Evolutionary conservation across 2,113 vertebrate species (phyloP).

Genomic region (Nycticebus coucang): DNA sequence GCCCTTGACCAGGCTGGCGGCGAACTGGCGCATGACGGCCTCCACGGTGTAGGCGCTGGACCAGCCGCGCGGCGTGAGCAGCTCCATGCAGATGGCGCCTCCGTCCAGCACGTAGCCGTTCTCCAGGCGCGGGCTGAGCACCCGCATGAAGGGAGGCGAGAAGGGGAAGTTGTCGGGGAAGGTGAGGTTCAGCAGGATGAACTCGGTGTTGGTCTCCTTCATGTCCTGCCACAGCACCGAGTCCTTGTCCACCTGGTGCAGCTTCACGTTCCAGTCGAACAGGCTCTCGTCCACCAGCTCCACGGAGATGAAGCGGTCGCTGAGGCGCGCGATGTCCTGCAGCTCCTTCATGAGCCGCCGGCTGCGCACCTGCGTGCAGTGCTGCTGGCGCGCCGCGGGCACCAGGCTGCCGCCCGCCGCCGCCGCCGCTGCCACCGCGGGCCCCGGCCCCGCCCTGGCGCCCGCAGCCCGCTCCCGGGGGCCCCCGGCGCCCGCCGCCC

Average conservation of each 20-base stretch:
- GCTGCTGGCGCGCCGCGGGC: slow-evolving; percentile 92
- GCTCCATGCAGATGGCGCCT: slow-evolving; percentile 99
- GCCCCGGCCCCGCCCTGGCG: slow-evolving; percentile 85
- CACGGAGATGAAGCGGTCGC: slow-evolving; percentile 98
- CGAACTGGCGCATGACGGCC: slow-evolving; percentile 99
- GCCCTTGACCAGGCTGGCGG: slow-evolving; percentile 98
- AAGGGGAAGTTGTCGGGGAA: slow-evolving; percentile 99
- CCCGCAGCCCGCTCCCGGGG: slow-evolving; percentile 83
- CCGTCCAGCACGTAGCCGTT: slow-evolving; percentile 99
- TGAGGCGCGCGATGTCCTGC: slow-evolving; percentile 97
- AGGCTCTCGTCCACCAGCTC: slow-evolving; percentile 99
- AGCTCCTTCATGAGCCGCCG: slow-evolving; percentile 99
- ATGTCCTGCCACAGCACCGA: slow-evolving; percentile 99
- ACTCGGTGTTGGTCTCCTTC: slow-evolving; percentile 99
- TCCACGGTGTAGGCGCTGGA: slow-evolving; percentile 99
- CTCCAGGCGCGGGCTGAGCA: slow-evolving; percentile 97
- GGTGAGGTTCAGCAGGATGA: slow-evolving; percentile 98
- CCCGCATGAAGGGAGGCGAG: slow-evolving; percentile 98
- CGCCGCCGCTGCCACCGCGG: slow-evolving; percentile 82
- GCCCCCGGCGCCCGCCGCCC: slow-evolving; percentile 57
- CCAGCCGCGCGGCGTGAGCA: slow-evolving; percentile 98
- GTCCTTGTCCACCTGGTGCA: slow-evolving; percentile 99
- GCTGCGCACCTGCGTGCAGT: slow-evolving; percentile 98
- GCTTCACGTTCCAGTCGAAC: slow-evolving; percentile 99
- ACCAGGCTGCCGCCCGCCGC: slow-evolving; percentile 87